Base-by-base conservation (phyloP, 2,888 invertebrate genomes). In the Thelaira solivaga region DNA sequence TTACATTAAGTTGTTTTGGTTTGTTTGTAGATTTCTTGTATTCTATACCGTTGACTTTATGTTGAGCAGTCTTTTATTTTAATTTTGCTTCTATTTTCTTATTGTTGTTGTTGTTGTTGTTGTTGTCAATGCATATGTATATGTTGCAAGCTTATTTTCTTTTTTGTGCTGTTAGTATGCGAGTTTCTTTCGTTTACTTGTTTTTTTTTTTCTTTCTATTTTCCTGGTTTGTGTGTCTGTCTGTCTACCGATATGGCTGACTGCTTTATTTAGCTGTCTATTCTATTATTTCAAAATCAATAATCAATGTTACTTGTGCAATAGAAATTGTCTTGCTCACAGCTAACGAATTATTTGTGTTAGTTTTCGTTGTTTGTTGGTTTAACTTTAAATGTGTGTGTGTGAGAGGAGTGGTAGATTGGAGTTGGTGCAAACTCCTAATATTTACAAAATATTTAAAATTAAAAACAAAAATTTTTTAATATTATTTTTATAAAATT, bases 271-370 rank as follows among this genome's bases (percentile, higher is more conserved):
- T 31, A 61, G 55, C 26, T 59, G 31, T 55, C 45, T 71, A 43
- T 71, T 62, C 51, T 61, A 34, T 59, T 59, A 36, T 62, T 73
- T 74, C 65, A 78, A 80, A 80, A 79, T 80, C 80, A 80, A 80
- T 80, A 80, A 80, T 80, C 79, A 76, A 74, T 80, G 69, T 59
- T 65, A 36, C 10, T 55, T 64, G 4, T 34, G 8, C 24, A 41
- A 71, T 43, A 53, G 53, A 64, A 49, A n/a, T n/a, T n/a, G n/a
- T n/a, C 20, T n/a, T 47, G 22, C 31, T 24, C 11, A 29, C 1
- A n/a, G 36, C n/a, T 47, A 13, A 45, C 34, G 41, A 47, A 68
- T 61, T 34, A 1, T 49, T 16, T 31, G 16, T 45, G 36, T 59
- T 24, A 22, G 13, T 62, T 51, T 73, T 49, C 34, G 55, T 65